Base-by-base conservation (phyloP, 2,797 vertebrate genomes). In the Halcyon badia region DNA sequence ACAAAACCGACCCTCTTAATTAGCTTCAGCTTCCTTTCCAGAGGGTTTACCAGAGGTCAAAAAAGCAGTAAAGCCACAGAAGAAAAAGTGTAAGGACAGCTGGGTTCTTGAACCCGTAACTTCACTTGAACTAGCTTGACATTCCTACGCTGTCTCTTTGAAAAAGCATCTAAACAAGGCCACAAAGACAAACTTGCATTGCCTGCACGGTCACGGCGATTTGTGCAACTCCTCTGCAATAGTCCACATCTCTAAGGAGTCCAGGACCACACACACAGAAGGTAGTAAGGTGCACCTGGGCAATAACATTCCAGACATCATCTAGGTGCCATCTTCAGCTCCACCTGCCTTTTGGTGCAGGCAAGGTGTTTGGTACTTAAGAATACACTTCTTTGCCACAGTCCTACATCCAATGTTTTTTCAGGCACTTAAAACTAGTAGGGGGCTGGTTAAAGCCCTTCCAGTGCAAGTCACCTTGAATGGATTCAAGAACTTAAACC, bases 1-100 rank as follows among this genome's bases (percentile, higher is more conserved):
- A 94, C 79, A 92, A 83, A 92, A 96, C 49, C 49, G 9, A 64
- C 76, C 58, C n/a, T 35, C 33, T 87, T 92, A 76, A 91, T 94
- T 81, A 86, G 54, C 65, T 91, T 41, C 89, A 92, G 78, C 62
- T 90, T 93, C 62, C 70, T 83, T 76, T 90, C 69, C 61, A 88
- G 57, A 48, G 31, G 20, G 15, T 54, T 90, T 51, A 33, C 30
- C 13, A 4, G 39, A 42, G 82, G 51, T 88, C 68, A n/a, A 4
- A 79, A 44, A 18, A 85, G 46, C 51, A 94, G 14, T 2, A 48
- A 91, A 89, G 72, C 18, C 76, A 80, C 31, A 75, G 69, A 44
- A 81, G 35, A 56, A 79, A 49, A 58, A 80, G 28, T 2, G 2
- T 7, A 70, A 72, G 52, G 76, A 7, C 58, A 90, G 61, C 62